These are phyloP conservation scores for Colletes collaris DNA, from an alignment of 2,888 invertebrate genomes.

Conservation along the genomic window DNA sequence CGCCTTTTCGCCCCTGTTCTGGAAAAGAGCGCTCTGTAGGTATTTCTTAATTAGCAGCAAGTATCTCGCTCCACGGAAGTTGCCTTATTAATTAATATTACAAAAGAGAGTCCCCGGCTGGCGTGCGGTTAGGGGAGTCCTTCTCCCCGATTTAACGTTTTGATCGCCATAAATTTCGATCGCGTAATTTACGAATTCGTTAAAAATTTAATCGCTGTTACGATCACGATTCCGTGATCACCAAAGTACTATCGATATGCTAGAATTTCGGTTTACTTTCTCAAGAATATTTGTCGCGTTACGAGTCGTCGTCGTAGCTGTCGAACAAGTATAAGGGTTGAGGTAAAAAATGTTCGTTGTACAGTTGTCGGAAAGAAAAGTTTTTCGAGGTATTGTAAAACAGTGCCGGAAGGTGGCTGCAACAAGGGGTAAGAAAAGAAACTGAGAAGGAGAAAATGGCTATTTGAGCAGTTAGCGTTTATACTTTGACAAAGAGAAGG, in stretches of 20 bases:
- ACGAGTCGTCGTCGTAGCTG: neutral
- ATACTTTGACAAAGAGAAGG: constrained; percentile 44
- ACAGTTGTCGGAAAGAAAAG: constrained; percentile 2
- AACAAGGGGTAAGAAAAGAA: constrained; percentile 33
- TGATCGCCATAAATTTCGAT: neutral
- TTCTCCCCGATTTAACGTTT: constrained; percentile 15
- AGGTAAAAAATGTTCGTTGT: constrained; percentile 24
- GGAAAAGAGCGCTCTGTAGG: constrained; percentile 67
- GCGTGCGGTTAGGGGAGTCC: neutral
- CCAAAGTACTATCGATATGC: neutral
- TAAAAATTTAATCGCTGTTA: neutral
- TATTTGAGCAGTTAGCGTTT: constrained; percentile 54
- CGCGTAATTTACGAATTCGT: neutral
- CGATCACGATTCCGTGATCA: too few species aligned
- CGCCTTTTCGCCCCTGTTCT: constrained; percentile 64
- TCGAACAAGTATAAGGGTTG: constrained; percentile 34
- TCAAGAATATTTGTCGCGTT: neutral
- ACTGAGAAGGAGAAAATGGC: constrained; percentile 48
- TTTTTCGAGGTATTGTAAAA: constrained; percentile 49
- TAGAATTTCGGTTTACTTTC: neutral
- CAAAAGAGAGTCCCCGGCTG: constrained; percentile 44
- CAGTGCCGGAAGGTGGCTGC: constrained; percentile 33
- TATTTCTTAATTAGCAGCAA: constrained; percentile 75
- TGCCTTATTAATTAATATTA: constrained; percentile 74
- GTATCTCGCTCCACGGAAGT: constrained; percentile 66